Conservation (phyloP, 2,113 vertebrate species). For the Dasyurus viverrinus region DNA sequence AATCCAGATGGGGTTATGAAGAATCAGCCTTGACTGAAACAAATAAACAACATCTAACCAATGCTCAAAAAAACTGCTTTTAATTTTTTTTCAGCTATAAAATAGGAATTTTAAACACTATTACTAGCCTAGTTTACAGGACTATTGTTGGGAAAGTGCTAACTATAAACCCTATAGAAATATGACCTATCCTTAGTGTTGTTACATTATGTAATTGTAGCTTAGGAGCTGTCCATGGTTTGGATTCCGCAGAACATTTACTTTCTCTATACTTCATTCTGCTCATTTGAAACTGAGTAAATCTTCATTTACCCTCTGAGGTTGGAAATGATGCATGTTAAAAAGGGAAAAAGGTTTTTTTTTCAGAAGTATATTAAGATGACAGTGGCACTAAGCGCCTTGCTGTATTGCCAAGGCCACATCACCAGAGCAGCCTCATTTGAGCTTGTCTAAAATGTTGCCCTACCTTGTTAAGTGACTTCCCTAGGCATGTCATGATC, state of each 20-base stretch:
- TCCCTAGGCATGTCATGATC: background rate
- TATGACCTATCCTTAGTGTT: background rate
- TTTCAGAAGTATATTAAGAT: background rate
- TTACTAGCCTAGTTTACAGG: background rate
- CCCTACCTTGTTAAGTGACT: fast-evolving
- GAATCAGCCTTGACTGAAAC: background rate
- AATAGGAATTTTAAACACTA: background rate
- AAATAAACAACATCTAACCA: background rate
- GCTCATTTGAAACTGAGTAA: background rate
- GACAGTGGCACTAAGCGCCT: fast-evolving
- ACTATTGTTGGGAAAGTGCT: background rate
- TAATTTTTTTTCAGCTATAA: background rate
- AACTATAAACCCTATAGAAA: background rate
- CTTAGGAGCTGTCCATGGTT: background rate
- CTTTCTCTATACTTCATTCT: background rate
- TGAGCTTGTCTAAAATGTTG: background rate
- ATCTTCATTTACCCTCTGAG: background rate
- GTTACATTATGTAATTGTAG: background rate
- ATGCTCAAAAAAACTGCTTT: background rate
- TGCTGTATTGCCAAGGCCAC: fast-evolving
- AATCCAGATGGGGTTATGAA: background rate
- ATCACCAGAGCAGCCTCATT: background rate
- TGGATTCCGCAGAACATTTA: background rate
- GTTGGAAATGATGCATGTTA: background rate
- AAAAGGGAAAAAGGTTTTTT: background rate